Evolutionary conservation across 2,113 vertebrate genomes (phyloP).

Genomic region (Solenodon paradoxus): DNA sequence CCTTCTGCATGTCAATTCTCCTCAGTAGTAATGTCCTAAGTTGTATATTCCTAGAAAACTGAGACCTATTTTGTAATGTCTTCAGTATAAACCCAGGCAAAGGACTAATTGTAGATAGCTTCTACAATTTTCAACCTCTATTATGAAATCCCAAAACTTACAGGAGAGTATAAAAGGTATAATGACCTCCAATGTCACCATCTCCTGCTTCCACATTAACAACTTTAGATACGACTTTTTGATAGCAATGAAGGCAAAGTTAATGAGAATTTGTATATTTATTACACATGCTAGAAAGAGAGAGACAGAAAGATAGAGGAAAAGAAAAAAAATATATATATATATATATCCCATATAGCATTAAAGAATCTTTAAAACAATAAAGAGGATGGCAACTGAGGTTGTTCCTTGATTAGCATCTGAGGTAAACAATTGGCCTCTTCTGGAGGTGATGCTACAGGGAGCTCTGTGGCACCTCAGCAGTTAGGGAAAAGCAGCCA

Average conservation of each 20-base stretch:
- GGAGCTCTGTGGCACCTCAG: no score
- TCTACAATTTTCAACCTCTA: neutral
- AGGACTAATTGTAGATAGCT: neutral
- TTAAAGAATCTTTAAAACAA: neutral
- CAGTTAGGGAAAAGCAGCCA: no score
- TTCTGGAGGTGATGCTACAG: no score
- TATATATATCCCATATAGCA: neutral
- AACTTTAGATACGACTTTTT: neutral
- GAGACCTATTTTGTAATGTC: neutral
- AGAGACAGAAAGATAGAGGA: neutral
- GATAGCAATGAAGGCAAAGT: neutral
- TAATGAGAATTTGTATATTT: neutral
- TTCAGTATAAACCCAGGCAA: constrained; percentile 1
- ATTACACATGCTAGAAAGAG: neutral
- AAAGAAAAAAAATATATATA: no score
- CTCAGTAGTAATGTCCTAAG: neutral
- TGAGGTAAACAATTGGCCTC: no score
- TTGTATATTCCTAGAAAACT: neutral
- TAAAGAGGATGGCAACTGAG: no score
- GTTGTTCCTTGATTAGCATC: no score
- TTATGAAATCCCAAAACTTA: neutral
- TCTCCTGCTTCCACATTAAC: neutral
- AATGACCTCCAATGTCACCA: neutral
- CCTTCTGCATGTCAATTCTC: neutral
- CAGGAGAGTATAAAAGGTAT: neutral